Evolutionary conservation across 2,113 vertebrate genomes (phyloP), one percentile per base, ranked within the genome.

Genomic region (Cyphomyrus discorhynchus): DNA sequence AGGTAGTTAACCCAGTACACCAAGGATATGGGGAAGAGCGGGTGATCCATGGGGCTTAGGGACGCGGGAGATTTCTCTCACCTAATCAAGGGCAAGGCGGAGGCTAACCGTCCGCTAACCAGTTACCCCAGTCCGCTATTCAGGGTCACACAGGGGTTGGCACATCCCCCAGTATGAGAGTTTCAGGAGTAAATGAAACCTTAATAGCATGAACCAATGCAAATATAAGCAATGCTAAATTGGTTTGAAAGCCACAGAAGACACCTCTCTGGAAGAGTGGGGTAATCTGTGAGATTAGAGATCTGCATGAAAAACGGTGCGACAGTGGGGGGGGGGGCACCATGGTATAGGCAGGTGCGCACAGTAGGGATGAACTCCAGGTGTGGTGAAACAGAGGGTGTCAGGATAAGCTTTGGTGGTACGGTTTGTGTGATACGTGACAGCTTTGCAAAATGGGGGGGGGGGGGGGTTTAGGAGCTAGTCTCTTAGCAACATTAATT

Each of bases 1-100:
- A 93, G 89, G 90, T 92, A 93, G 90, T 92, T 93, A 92, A 93
- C 89, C 74, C 87, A 92, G 87, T 42, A 50, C n/a, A 86, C 89
- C 88, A 50, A 47, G 82, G 86, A 92, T 87, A 87, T 6, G 83
- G 45, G 58, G 88, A 56, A 86, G 56, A 70, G 82, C 3, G 80
- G 13, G 27, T 49, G 49, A 88, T 45, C 62, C 62, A 66, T 46
- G 66, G 3, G 19, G 86, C 70, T 74, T 42, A 19, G 80, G 58
- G 46, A 53, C 11, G 56, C 15, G 10, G 86, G 83, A n/a, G 89
- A 56, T 62, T 74, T 87, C 19, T 19, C 21, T 35, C 13, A 50
- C 31, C 58, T 45, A 85, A 87, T 52, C 52, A 87, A 74, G 46
- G 58, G 84, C 56, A 49, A n/a, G 17, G 19, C 10, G 1, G 50